These are phyloP conservation scores for Pseudopodoces humilis DNA, from an alignment of 2,113 vertebrate genomes.

Conservation along the genomic window DNA sequence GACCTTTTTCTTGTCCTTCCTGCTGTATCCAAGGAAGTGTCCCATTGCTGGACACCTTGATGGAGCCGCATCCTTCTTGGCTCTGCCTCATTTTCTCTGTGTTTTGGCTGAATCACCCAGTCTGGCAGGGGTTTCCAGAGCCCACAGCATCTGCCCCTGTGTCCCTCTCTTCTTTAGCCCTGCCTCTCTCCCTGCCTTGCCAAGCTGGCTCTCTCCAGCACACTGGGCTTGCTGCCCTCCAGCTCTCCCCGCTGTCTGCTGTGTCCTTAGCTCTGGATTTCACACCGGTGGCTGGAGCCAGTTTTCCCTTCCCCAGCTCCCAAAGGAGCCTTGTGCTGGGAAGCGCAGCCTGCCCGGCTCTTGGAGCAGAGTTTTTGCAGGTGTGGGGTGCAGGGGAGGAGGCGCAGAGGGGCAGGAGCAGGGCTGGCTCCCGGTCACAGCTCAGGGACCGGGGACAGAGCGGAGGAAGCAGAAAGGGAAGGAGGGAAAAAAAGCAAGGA, in stretches of 20 bases:
- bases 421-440: not conserved
- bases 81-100: not conserved
- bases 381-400: not conserved
- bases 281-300: not conserved
- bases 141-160: not conserved
- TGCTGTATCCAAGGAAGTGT: not conserved
- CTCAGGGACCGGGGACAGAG: not conserved
- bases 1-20: not conserved
- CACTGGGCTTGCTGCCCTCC: not conserved
- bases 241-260: not conserved
- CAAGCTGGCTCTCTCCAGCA: not conserved
- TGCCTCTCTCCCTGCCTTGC: not conserved
- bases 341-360: fast-evolving
- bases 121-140: not conserved
- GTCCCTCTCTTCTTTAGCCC: not conserved
- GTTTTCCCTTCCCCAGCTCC: not conserved
- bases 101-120: constrained; percentile 12
- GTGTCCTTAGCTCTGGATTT: not conserved
- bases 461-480: not conserved
- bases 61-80: not conserved
- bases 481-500: not conserved
- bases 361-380: not conserved
- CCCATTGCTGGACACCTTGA: not conserved
- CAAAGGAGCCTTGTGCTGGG: not conserved
- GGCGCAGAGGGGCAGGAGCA: not conserved